Evolutionary conservation across 2,797 vertebrate genomes (phyloP).

Genomic region (Oophaga sylvatica): DNA sequence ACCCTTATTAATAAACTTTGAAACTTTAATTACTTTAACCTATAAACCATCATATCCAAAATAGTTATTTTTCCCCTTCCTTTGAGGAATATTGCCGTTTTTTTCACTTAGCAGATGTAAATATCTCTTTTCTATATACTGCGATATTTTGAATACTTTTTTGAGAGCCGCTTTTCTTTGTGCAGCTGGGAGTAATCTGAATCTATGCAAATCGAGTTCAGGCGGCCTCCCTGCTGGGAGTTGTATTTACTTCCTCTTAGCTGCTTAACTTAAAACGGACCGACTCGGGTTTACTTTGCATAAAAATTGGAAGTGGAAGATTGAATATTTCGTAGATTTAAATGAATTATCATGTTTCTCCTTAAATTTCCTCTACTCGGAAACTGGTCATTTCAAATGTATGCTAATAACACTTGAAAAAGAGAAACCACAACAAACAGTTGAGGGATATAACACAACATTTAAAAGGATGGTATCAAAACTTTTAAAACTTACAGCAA

Average conservation of each 20-base stretch:
- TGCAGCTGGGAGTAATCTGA: conserved; percentile 58
- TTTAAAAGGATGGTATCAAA: neutral
- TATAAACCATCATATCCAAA: conserved; percentile 13
- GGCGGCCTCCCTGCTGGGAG: conserved; percentile 52
- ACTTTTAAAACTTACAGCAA: neutral
- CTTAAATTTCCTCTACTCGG: conserved; percentile 5
- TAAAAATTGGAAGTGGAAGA: conserved; percentile 29
- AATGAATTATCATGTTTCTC: conserved; percentile 26
- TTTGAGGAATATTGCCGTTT: conserved; percentile 16
- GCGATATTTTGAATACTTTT: conserved; percentile 36
- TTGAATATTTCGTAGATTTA: conserved; percentile 31
- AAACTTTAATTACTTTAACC: neutral
- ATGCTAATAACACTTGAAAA: neutral
- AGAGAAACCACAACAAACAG: neutral
- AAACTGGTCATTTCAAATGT: neutral
- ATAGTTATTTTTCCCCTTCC: conserved; percentile 23
- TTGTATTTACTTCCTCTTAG: conserved; percentile 47
- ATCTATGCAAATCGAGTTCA: conserved; percentile 56
- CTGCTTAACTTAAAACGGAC: conserved; percentile 46
- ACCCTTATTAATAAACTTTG: neutral
- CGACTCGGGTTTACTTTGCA: conserved; percentile 25
- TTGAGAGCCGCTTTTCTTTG: conserved; percentile 44
- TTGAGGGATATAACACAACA: neutral
- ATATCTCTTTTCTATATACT: conserved; percentile 49
- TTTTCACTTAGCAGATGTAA: conserved; percentile 34